phyloP scores from a whole-genome alignment of 2,113 vertebrate genomes.

The Microcebus tavaratra region DNA sequence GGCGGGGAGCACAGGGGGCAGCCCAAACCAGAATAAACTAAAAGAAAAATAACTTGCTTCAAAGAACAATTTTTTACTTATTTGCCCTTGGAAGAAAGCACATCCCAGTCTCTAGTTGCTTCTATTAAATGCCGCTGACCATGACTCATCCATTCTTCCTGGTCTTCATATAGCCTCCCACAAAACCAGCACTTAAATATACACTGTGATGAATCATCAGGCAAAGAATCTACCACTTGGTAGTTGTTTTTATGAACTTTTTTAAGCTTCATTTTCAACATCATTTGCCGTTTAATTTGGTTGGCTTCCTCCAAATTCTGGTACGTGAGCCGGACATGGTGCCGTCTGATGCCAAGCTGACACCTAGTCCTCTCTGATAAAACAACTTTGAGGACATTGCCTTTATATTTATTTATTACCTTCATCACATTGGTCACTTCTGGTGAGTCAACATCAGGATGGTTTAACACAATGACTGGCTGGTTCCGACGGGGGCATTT shows the following conservation, averaged over 20 bases:
- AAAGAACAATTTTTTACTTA: slow-evolving; percentile 12
- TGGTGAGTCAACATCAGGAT: slow-evolving; percentile 89
- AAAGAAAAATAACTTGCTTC: slow-evolving; percentile 18
- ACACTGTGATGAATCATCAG: slow-evolving; percentile 76
- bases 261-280: slow-evolving; percentile 95
- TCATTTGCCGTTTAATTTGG: slow-evolving; percentile 86
- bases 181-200: slow-evolving; percentile 89
- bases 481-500: slow-evolving; percentile 93
- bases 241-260: slow-evolving; percentile 94
- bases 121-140: slow-evolving; percentile 88
- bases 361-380: slow-evolving; percentile 85
- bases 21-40: slow-evolving; percentile 55
- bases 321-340: slow-evolving; percentile 82
- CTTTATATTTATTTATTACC: slow-evolving; percentile 86
- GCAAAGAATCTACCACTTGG: slow-evolving; percentile 87
- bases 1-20: background rate
- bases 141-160: slow-evolving; percentile 90
- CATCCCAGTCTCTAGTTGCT: slow-evolving; percentile 87
- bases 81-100: slow-evolving; percentile 80
- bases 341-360: slow-evolving; percentile 81
- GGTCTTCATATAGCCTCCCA: slow-evolving; percentile 85
- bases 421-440: slow-evolving; percentile 89
- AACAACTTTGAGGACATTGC: slow-evolving; percentile 87
- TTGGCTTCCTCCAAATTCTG: slow-evolving; percentile 74
- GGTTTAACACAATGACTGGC: slow-evolving; percentile 97